Percentiles rank a stretch among this genome's conserved stretches.
Conservation (phyloP, 1,140 invertebrate species). For the Telenomus remus region DNA sequence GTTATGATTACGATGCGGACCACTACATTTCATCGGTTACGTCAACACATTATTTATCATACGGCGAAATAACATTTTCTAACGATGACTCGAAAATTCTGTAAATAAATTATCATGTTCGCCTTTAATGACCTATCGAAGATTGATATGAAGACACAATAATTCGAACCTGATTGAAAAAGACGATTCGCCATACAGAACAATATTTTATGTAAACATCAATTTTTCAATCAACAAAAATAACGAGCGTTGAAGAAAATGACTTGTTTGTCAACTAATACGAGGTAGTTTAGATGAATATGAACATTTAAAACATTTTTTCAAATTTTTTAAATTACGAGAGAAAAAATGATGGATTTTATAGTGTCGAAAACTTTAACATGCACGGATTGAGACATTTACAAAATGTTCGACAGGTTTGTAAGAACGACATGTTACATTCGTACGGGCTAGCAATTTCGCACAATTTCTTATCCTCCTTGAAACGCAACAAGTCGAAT, state of each 20-base stretch:
- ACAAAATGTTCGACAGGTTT: slow-evolving; percentile 4
- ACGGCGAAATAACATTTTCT: slow-evolving; percentile 3
- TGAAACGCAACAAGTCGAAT: slow-evolving; percentile 23
- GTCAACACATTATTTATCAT: slow-evolving; percentile 5
- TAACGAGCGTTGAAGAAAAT: too few relatives aligned
- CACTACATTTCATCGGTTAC: slow-evolving; percentile 6
- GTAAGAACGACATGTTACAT: slow-evolving; percentile 6
- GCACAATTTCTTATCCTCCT: slow-evolving; percentile 15
- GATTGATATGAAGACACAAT: not conserved
- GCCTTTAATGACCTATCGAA: not conserved
- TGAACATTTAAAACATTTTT: too few relatives aligned
- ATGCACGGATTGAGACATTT: not conserved
- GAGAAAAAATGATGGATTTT: too few relatives aligned
- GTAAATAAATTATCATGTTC: not conserved
- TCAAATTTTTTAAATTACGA: too few relatives aligned
- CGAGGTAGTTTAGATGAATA: too few relatives aligned
- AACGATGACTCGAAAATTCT: slow-evolving; percentile 5
- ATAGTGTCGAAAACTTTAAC: too few relatives aligned
- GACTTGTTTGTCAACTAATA: too few relatives aligned
- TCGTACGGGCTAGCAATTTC: slow-evolving; percentile 16
- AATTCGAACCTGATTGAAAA: not conserved
- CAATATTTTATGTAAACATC: too few relatives aligned
- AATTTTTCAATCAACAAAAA: too few relatives aligned
- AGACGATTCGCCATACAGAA: too few relatives aligned
- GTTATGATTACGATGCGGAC: slow-evolving; percentile 6